phyloP scores from a whole-genome alignment of 1,140 invertebrate species.

The Tigriopus japonicus region DNA sequence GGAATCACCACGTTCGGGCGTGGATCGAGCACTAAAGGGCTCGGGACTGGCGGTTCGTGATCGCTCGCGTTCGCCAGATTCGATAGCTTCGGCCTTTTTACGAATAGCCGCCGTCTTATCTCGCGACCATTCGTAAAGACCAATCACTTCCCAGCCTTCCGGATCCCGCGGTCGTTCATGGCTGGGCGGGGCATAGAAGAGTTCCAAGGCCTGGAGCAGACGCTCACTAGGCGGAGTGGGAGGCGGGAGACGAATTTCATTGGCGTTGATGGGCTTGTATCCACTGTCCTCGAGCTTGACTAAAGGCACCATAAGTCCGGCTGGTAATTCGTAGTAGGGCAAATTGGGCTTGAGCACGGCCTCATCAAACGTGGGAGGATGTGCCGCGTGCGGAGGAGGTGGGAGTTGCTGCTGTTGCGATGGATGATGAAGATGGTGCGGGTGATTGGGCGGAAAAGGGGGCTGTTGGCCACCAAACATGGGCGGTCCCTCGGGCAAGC shows the following conservation, averaged over 20 bases:
- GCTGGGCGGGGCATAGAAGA: conserved; percentile 78
- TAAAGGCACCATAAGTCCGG: conserved; percentile 26
- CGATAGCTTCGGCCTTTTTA: conserved; percentile 65
- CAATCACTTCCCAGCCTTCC: conserved; percentile 94
- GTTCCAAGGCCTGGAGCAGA: conserved; percentile 73
- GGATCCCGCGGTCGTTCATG: conserved; percentile 84
- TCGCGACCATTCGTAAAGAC: conserved; percentile 91
- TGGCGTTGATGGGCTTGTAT: conserved; percentile 74
- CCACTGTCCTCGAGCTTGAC: conserved; percentile 59
- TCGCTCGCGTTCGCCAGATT: conserved; percentile 41
- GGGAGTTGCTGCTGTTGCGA: conserved; percentile 10
- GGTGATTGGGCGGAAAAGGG: neutral
- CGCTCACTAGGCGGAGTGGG: conserved; percentile 81
- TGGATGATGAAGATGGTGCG: conserved; percentile 20
- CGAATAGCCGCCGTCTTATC: conserved; percentile 77
- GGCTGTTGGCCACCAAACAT: too few relatives aligned
- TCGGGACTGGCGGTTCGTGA: conserved; percentile 55
- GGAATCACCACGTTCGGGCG: conserved; percentile 7
- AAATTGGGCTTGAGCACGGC: conserved; percentile 61
- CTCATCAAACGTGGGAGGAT: conserved; percentile 26
- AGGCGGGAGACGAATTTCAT: conserved; percentile 68
- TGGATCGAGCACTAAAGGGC: conserved; percentile 4
- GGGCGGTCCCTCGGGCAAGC: too few relatives aligned
- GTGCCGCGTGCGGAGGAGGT: conserved; percentile 33
- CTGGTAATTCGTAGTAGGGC: conserved; percentile 88